Base-by-base conservation (phyloP, 2,113 vertebrate species). In the Balaenoptera acutorostrata region DNA sequence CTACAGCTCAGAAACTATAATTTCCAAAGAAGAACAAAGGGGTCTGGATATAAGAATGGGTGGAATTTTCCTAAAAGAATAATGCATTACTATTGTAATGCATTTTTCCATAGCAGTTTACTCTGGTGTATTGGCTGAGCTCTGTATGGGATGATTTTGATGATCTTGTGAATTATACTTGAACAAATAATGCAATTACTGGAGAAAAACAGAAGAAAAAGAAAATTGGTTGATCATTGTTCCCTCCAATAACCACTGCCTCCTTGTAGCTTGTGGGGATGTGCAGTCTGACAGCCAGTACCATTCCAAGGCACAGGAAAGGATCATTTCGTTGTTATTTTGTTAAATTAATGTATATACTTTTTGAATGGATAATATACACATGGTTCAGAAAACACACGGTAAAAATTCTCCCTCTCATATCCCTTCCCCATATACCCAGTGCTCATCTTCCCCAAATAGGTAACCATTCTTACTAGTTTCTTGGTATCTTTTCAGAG, bases 171-270 rank as follows among this genome's bases (percentile, higher is more conserved):
- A 93, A 75, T 78, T 82, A 27, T 92, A 63, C 41, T 85, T 94
- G 36, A 91, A 88, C 5, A 93, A 85, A 91, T 88, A 75, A 63
- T 85, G 4, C 89, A 90, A 46, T 92, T 81, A 75, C n/a, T 94
- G 27, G 77, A 49, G 75, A 74, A 89, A 55, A 92, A 55, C 20
- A 84, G 46, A 82, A 86, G 39, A 55, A 52, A 71, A 93, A 55
- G 57, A 77, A 92, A 81, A 84, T 88, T 41, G 7, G 15, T 71
- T 64, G 83, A 55, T 59, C 21, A 71, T 41, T 86, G 14, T 88
- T 93, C 31, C 8, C 33, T 92, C 12, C 83, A 55, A 63, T 29
- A 75, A 10, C 8, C 75, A 41, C 44, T 89, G 64, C 36, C 23
- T 25, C 74, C 9, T 27, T 82, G 18, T 95, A 88, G n/a, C 12